phyloP scores from a whole-genome alignment of 2,113 vertebrate genomes.

The Callorhinus ursinus region DNA sequence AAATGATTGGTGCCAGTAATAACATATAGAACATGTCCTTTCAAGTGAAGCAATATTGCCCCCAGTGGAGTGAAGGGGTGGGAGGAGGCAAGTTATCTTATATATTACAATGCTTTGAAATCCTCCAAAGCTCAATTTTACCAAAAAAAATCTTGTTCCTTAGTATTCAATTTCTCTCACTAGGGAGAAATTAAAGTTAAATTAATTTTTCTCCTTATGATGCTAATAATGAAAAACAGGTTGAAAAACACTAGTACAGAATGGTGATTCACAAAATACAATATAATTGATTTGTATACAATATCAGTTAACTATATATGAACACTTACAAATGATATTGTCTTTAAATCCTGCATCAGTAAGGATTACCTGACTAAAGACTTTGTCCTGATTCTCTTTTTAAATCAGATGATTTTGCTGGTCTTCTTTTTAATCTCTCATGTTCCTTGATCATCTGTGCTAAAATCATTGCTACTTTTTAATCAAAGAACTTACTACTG shows the following conservation, averaged over 20 bases:
- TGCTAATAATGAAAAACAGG: neutral
- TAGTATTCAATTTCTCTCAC: neutral
- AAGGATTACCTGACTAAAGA: neutral
- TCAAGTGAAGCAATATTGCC: neutral
- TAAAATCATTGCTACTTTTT: neutral
- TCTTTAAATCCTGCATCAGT: neutral
- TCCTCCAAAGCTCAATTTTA: neutral
- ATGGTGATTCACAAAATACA: neutral
- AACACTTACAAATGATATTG: neutral
- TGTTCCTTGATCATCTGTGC: neutral
- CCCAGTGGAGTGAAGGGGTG: neutral
- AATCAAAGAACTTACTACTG: neutral
- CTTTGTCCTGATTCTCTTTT: neutral
- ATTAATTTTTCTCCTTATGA: neutral
- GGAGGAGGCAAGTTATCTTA: neutral
- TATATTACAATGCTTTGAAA: neutral
- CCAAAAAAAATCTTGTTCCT: neutral
- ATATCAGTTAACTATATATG: neutral
- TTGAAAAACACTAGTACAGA: neutral
- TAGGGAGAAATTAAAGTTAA: neutral
- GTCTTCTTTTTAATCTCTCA: neutral
- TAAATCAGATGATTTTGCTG: neutral
- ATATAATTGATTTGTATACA: neutral
- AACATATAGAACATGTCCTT: neutral
- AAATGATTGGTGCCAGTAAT: neutral